These are phyloP conservation scores for Drosophila mojavensis DNA, from an alignment of 1,140 invertebrate genomes.

Conservation along the genomic window DNA sequence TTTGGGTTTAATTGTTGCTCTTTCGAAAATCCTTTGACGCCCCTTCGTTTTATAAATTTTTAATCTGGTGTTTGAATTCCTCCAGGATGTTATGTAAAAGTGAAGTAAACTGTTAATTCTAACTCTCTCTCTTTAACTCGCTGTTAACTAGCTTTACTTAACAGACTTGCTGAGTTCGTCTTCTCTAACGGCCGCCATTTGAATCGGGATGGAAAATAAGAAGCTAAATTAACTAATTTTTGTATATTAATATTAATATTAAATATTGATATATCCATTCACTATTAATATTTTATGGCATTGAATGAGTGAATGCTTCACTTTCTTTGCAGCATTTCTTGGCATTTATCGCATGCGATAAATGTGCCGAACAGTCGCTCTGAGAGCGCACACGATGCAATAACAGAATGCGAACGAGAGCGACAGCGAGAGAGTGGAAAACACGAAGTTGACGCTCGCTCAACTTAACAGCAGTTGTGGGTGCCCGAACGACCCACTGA, in stretches of 20 bases:
- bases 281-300: too few relatives aligned
- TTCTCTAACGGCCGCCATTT: constrained; percentile 19
- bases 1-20: constrained; percentile 1
- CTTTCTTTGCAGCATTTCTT: not conserved
- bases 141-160: constrained; percentile 19
- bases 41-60: constrained; percentile 22
- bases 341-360: constrained; percentile 40
- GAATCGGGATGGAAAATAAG: not conserved
- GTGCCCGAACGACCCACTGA: constrained; percentile 67
- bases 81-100: constrained; percentile 7
- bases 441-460: constrained; percentile 30
- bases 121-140: constrained; percentile 4
- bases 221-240: too few relatives aligned
- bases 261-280: too few relatives aligned
- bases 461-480: constrained; percentile 30
- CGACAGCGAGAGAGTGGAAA: constrained; percentile 7
- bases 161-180: not conserved
- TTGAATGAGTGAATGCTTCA: not conserved
- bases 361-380: constrained; percentile 9
- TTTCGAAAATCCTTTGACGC: not conserved
- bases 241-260: too few relatives aligned
- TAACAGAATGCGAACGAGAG: constrained; percentile 7
- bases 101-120: constrained; percentile 6
- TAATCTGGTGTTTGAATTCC: constrained; percentile 25
- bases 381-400: constrained; percentile 1